Conservation (phyloP, 2,888 invertebrate species). For the Ctenicera cuprea region DNA sequence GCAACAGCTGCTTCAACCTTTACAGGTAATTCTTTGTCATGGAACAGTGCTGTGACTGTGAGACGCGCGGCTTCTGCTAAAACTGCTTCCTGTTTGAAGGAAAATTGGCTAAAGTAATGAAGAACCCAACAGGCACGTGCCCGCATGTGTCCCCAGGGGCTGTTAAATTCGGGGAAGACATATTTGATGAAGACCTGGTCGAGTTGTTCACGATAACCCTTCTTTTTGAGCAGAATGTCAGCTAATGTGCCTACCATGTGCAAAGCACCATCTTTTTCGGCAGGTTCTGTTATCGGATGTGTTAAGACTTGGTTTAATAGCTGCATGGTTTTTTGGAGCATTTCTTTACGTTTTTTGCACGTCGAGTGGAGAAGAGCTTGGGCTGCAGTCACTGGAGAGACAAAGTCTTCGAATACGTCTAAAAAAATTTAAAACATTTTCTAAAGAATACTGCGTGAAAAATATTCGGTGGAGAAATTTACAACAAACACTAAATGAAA, state of each 20-base stretch:
- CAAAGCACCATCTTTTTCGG: slow-evolving; percentile 96
- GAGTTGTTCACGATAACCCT: slow-evolving; percentile 93
- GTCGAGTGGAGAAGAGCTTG: slow-evolving; percentile 91
- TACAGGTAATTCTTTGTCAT: slow-evolving; percentile 94
- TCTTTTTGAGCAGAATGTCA: slow-evolving; percentile 92
- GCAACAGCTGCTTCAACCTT: slow-evolving; percentile 96
- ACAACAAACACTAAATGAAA: neutral
- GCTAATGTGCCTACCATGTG: slow-evolving; percentile 98
- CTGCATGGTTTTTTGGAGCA: slow-evolving; percentile 94
- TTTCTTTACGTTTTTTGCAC: slow-evolving; percentile 95
- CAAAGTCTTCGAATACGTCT: slow-evolving; percentile 98
- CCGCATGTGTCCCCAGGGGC: slow-evolving; percentile 90
- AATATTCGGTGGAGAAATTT: slow-evolving; percentile 51
- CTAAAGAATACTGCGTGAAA: too few species aligned
- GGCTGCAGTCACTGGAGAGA: slow-evolving; percentile 96
- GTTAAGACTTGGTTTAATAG: slow-evolving; percentile 87
- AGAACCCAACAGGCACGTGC: slow-evolving; percentile 97
- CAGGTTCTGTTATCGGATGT: slow-evolving; percentile 76
- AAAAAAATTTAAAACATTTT: slow-evolving; percentile 52
- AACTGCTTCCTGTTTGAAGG: slow-evolving; percentile 88
- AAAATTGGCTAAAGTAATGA: slow-evolving; percentile 91
- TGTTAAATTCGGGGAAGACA: slow-evolving; percentile 94
- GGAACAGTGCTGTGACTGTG: slow-evolving; percentile 86
- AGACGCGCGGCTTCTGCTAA: slow-evolving; percentile 87
- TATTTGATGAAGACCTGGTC: slow-evolving; percentile 91